phyloP scores from a whole-genome alignment of 2,888 invertebrate genomes.

The Carcina quercana region DNA sequence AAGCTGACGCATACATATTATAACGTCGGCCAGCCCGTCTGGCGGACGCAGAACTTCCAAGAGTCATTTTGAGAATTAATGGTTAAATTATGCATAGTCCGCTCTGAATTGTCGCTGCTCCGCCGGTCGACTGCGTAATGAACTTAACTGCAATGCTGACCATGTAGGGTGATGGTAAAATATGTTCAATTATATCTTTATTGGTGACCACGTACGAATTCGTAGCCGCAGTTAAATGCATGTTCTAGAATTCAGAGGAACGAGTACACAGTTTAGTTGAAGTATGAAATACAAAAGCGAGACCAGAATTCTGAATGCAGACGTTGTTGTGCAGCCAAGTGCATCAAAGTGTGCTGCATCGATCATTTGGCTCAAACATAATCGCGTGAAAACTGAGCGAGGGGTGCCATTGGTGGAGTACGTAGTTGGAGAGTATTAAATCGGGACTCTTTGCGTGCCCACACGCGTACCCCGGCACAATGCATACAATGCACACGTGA shows the following conservation, averaged over 20 bases:
- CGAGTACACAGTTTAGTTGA: constrained; percentile 12
- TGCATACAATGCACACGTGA: constrained; percentile 60
- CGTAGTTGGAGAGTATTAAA: constrained; percentile 18
- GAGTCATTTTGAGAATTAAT: constrained; percentile 68
- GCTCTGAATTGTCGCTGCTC: constrained; percentile 59
- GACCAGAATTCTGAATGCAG: constrained; percentile 16
- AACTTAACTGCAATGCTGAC: constrained; percentile 41
- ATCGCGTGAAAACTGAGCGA: constrained; percentile 36
- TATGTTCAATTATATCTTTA: constrained; percentile 37
- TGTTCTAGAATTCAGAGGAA: constrained; percentile 9
- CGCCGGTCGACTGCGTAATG: constrained; percentile 58
- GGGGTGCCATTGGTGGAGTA: constrained; percentile 20
- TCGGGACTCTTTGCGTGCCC: constrained; percentile 44
- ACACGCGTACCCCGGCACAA: constrained; percentile 47
- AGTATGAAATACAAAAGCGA: constrained; percentile 11
- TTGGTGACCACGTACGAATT: constrained; percentile 17
- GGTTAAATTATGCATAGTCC: constrained; percentile 66
- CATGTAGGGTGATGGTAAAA: constrained; percentile 41
- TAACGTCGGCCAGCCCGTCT: constrained; percentile 52
- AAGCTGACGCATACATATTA: constrained; percentile 45
- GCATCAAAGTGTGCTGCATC: constrained; percentile 40
- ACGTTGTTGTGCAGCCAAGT: constrained; percentile 28
- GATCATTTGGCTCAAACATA: constrained; percentile 39
- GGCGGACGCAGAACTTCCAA: constrained; percentile 54
- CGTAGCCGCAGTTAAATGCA: constrained; percentile 9